Base-by-base conservation (phyloP, 2,888 invertebrate species). In the Leptinotarsa rubiginosa region DNA sequence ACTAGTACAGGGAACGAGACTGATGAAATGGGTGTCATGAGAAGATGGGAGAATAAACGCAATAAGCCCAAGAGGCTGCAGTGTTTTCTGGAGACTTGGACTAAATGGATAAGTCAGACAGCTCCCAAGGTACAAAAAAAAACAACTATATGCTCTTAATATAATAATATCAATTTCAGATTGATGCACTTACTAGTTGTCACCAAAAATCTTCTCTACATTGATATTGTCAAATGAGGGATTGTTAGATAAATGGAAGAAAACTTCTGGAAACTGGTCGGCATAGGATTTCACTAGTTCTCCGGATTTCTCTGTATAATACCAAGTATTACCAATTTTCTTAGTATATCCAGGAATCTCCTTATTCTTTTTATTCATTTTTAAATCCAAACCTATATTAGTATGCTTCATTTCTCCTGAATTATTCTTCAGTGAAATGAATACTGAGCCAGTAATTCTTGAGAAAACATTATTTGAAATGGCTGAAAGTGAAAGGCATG, bases 371-470 rank as follows among this genome's bases (percentile, higher is more conserved):
- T 96, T 96, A 77, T 94, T 96, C 84, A 94, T 95, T 88, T 98
- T 98, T 25, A 99, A 89, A 86, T 97, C 96, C 65, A 99, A 90
- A 0, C 98, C 99, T 47, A 98, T 91, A 86, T 98, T 98, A 18
- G 93, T 86, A 84, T 92, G 93, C 80, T 87, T 89, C 67, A 88
- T 83, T 41, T 73, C 80, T n/a, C 80, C 80, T 62, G 77, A 76
- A 10, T 73, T 77, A 50, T 80, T 81, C 31, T 77, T 77, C 0
- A 78, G 76, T 1, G 91, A 87, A 1, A 97, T 91, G 77, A 93
- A 92, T 68, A 98, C 90, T 0, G 94, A 92, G 1, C 97, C 97
- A 0, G 98, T 98, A 71, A 99, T 91, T 12, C 97, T 92, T 0
- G 96, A 94, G 77, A 98, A 87, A 82, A 96, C 89, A 81, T 93